These are phyloP conservation scores for Numenius arquata DNA, from an alignment of 2,113 vertebrate genomes.

Conservation along the genomic window DNA sequence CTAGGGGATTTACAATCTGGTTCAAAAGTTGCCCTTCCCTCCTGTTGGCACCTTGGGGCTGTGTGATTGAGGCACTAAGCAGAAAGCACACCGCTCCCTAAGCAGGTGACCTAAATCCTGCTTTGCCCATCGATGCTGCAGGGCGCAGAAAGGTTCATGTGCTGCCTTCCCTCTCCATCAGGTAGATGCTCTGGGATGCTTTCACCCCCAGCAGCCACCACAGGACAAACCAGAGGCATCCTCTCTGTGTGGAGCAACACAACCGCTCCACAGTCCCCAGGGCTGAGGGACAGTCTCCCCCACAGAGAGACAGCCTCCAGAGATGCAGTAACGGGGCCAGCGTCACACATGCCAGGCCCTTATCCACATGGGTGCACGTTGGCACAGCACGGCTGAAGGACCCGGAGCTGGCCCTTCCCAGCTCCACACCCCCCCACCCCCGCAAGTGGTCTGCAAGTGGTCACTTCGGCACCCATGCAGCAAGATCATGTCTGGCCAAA, in stretches of 20 bases:
- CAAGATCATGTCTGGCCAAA: background rate
- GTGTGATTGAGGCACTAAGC: background rate
- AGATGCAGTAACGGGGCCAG: background rate
- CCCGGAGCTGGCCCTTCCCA: background rate
- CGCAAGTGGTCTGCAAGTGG: no score
- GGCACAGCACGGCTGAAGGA: background rate
- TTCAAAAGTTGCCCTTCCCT: background rate
- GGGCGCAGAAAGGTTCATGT: background rate
- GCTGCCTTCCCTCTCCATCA: background rate
- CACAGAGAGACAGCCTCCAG: background rate
- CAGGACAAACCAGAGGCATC: background rate
- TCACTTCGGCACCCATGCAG: accelerated
- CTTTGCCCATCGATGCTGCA: background rate
- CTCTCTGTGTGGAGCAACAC: background rate
- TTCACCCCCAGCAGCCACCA: background rate
- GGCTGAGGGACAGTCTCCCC: background rate
- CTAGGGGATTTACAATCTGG: accelerated
- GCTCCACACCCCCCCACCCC: no score
- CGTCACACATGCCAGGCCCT: accelerated
- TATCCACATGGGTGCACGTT: accelerated
- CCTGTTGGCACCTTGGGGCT: background rate
- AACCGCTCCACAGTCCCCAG: background rate
- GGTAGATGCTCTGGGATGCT: background rate
- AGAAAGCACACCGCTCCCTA: background rate
- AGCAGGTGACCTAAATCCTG: background rate